A percentile compares a stretch with the other conserved stretches of the same genome.
These are phyloP conservation scores for Etheostoma perlongum DNA, from an alignment of 2,797 vertebrate species.

Conservation along the genomic window DNA sequence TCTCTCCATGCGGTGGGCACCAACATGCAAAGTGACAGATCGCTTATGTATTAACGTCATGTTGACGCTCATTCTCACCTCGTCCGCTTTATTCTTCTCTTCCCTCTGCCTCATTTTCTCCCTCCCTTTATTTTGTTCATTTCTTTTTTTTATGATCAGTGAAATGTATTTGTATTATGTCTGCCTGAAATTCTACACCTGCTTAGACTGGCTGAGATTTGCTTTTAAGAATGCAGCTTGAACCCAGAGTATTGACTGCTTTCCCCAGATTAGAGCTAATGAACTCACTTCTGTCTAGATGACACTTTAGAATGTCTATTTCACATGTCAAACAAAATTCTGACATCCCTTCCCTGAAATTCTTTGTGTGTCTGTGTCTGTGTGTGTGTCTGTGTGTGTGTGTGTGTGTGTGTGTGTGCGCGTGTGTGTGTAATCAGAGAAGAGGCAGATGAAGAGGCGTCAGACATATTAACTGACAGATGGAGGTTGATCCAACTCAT, in stretches of 20 bases:
- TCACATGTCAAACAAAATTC: constrained; percentile 59
- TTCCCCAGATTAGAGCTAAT: constrained; percentile 42
- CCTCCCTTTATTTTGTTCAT: constrained; percentile 31
- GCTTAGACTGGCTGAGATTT: constrained; percentile 30
- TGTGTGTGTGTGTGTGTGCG: constrained; percentile 6
- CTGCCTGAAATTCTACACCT: constrained; percentile 41
- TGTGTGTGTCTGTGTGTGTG: constrained; percentile 24
- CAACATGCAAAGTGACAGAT: constrained; percentile 79
- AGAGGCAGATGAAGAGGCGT: constrained; percentile 94
- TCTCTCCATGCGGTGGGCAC: constrained; percentile 65
- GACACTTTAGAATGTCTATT: constrained; percentile 49
- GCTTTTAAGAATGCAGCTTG: constrained; percentile 17
- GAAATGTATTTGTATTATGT: constrained; percentile 17
- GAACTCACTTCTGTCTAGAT: constrained; percentile 47
- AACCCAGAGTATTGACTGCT: constrained; percentile 7
- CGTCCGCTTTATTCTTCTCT: constrained; percentile 43
- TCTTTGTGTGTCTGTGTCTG: constrained; percentile 12
- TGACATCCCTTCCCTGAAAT: constrained; percentile 63
- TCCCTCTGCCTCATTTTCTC: constrained; percentile 36
- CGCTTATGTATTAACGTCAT: constrained; percentile 74
- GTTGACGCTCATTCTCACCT: constrained; percentile 44
- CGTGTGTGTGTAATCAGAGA: constrained; percentile 78
- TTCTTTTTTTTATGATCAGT: constrained; percentile 34
- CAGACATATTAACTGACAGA: constrained; percentile 99
- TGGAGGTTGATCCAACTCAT: constrained; percentile 99